Evolutionary conservation across 2,888 invertebrate species (phyloP), one percentile per base, ranked within the genome.

Genomic region (Drosophila emarginata): DNA sequence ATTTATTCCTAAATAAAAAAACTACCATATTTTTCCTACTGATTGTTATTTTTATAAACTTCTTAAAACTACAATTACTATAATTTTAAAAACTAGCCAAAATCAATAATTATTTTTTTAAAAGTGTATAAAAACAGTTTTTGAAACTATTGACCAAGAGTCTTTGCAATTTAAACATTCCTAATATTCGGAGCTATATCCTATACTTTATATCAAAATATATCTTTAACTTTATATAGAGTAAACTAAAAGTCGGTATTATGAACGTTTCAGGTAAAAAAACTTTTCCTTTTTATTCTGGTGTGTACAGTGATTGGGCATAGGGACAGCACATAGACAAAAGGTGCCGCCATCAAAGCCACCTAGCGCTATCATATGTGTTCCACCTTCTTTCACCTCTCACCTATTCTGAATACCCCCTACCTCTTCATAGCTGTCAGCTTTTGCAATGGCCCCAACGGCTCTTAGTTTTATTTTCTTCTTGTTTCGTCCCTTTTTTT

Each of bases 341-440:
- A 87, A 87, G 87, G 68, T 78, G 87, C 82, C 79, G 72, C 84
- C 84, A 59, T 87, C 80, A 83, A 87, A 80, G 67, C 67, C 21
- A 45, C 21, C 45, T 77, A 66, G 71, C 67, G 64, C 70, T 68
- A 66, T 67, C 74, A 64, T 74, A 82, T 82, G 82, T 61, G 73
- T 68, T 45, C 60, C 40, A 37, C 32, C 11, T 21, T 21, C 12
- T 21, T 12, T 21, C 26, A 15, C 54, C 6, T n/a, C 21, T 6
- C 21, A 5, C n/a, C 68, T 64, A 65, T 52, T 39, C 32, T 26
- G 6, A 5, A 26, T 26, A 59, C 14, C 56, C 68, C 15, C 32
- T 12, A 9, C 28, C 21, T 37, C 40, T 32, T 26, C 59, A 60
- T 51, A 52, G 50, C 66, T 71, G 79, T 65, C 81, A 81, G 82